Conservation (phyloP, 2,888 invertebrate species). For the Branchipolynoe longqiensis region DNA sequence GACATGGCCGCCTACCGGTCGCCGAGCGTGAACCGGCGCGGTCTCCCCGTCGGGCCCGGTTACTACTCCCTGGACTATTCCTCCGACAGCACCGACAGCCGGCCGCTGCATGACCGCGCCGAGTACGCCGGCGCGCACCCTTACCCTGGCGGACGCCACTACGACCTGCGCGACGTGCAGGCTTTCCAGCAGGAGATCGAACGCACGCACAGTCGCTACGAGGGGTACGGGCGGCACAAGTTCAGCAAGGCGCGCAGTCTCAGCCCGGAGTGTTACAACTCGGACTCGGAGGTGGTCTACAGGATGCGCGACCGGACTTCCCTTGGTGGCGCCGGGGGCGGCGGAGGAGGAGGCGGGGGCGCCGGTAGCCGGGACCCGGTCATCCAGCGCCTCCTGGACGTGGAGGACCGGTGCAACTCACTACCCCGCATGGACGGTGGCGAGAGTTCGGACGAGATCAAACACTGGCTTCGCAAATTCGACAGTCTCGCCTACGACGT, state of each 20-base stretch:
- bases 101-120: slow-evolving; percentile 21
- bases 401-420: slow-evolving; percentile 79
- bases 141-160: slow-evolving; percentile 27
- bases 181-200: slow-evolving; percentile 67
- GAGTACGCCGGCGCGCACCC: slow-evolving; percentile 11
- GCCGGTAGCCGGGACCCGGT: slow-evolving; percentile 25
- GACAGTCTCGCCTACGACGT: slow-evolving; percentile 83
- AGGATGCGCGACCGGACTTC: slow-evolving; percentile 50
- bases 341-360: slow-evolving; percentile 10
- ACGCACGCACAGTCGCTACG: slow-evolving; percentile 63
- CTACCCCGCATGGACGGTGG: slow-evolving; percentile 77
- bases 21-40: slow-evolving; percentile 47
- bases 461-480: slow-evolving; percentile 79
- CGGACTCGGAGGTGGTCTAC: slow-evolving; percentile 90
- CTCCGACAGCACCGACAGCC: slow-evolving; percentile 66
- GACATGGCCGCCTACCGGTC: slow-evolving; percentile 57
- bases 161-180: slow-evolving; percentile 60
- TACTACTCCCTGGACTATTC: slow-evolving; percentile 65
- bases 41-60: slow-evolving; percentile 23
- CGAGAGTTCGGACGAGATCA: slow-evolving; percentile 73
- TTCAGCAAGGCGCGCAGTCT: slow-evolving; percentile 52
- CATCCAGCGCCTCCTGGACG: slow-evolving; percentile 49
- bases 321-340: slow-evolving; percentile 12
- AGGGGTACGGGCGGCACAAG: slow-evolving; percentile 48
- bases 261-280: slow-evolving; percentile 86